Conservation (phyloP, 2,113 vertebrate species). For the Malurus alboscapulatus region DNA sequence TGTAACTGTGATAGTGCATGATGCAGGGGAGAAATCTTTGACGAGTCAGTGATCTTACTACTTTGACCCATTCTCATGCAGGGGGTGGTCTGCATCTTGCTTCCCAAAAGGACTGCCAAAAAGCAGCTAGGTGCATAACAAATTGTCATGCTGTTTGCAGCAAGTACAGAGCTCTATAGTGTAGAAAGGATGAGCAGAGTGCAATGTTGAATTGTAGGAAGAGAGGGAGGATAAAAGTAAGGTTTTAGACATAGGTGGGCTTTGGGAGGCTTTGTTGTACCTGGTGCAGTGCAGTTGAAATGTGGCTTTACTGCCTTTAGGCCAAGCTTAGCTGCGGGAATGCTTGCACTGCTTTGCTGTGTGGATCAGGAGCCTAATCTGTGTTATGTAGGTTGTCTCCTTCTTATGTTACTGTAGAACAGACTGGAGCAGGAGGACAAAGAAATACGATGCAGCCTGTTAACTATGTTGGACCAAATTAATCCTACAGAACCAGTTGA, state of each 20-base stretch:
- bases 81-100: neutral
- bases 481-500: neutral
- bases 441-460: neutral
- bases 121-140: neutral
- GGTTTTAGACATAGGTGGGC: neutral
- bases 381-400: accelerated
- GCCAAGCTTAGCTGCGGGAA: neutral
- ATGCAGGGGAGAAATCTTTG: neutral
- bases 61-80: neutral
- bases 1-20: neutral
- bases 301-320: neutral
- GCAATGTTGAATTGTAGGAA: neutral
- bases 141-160: neutral
- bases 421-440: neutral
- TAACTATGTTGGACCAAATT: neutral
- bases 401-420: neutral
- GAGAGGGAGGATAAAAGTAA: neutral
- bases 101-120: neutral
- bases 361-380: neutral
- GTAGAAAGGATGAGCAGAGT: neutral
- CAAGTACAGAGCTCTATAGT: neutral
- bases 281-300: neutral
- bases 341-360: neutral
- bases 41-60: neutral
- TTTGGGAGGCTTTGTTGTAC: neutral